Evolutionary conservation across 2,113 vertebrate genomes (phyloP).

Genomic region (Erythrolamprus reginae): DNA sequence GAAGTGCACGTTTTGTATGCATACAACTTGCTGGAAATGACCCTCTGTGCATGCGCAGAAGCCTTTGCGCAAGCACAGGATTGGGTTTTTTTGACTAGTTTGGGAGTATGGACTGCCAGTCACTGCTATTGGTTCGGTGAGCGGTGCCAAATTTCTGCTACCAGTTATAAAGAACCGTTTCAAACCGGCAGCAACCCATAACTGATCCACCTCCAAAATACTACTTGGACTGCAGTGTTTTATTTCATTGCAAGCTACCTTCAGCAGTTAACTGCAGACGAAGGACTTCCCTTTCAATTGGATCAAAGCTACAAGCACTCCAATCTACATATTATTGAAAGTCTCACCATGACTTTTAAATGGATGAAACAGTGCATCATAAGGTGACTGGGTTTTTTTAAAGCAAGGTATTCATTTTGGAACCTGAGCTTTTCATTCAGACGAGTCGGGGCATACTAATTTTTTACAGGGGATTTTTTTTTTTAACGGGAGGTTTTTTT

Average conservation of each 20-base stretch:
- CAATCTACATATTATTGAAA: not conserved
- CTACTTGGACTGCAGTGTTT: not conserved
- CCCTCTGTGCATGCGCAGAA: too few species aligned
- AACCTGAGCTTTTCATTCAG: not conserved
- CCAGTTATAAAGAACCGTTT: too few species aligned
- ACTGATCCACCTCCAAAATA: too few species aligned
- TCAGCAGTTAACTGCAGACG: not conserved
- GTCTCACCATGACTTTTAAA: not conserved
- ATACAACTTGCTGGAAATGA: too few species aligned
- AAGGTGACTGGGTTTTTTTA: not conserved
- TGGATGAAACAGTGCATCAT: not conserved
- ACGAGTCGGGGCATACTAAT: not conserved
- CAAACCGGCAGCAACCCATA: too few species aligned
- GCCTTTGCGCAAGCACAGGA: too few species aligned
- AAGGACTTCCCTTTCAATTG: not conserved
- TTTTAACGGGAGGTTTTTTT: not conserved
- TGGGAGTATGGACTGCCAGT: too few species aligned
- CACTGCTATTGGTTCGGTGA: too few species aligned
- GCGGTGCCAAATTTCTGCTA: too few species aligned
- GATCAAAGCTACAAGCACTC: not conserved
- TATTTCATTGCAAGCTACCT: not conserved
- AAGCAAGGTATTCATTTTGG: not conserved
- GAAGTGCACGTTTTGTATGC: too few species aligned
- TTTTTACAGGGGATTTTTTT: not conserved
- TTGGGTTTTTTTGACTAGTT: too few species aligned